Evolutionary conservation across 2,797 vertebrate genomes (phyloP), one percentile per base, ranked within the genome.

Genomic region (Bucorvus abyssinicus): DNA sequence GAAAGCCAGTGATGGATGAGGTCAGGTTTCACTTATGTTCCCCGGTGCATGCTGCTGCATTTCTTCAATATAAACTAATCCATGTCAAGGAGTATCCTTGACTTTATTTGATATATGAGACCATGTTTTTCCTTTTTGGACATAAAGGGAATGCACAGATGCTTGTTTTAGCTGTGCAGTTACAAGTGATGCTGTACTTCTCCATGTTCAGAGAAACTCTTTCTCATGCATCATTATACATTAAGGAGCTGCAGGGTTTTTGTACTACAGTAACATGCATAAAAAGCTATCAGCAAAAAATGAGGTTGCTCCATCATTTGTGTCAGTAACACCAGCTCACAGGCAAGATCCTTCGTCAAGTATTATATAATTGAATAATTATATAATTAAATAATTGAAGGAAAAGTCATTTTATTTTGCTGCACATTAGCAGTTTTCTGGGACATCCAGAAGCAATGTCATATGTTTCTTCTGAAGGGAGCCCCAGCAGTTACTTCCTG

Each of bases 11-110:
- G 91, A 96, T 84, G 44, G 77, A 96, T 90, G 76, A 81, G 87
- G 59, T 91, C 84, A 71, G 34, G 55, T 93, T 94, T 79, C 65
- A 24, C 26, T 91, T 60, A 82, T 79, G 63, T 69, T 84, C 89
- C 76, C 69, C 74, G 65, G 82, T 90, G 50, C 55, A 69, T 73
- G 61, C 57, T 71, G 52, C 73, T 90, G 79, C 87, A 84, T 92
- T 89, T 92, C 79, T 84, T 93, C 88, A 90, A 82, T 83, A 91
- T 86, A 96, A 94, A 94, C 82, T 91, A 92, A 88, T 94, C 61
- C 55, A 49, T 91, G 91, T 86, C 91, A 86, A 65, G 73, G 47
- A 84, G 34, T 67, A 73, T 73, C 92, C 82, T 94, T 96, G 87
- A 78, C 82, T 95, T 44, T 2, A 0, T 76, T 73, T 89, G 91